Evolutionary conservation across 1,140 invertebrate species (phyloP).

Genomic region (Mamestra configurata): DNA sequence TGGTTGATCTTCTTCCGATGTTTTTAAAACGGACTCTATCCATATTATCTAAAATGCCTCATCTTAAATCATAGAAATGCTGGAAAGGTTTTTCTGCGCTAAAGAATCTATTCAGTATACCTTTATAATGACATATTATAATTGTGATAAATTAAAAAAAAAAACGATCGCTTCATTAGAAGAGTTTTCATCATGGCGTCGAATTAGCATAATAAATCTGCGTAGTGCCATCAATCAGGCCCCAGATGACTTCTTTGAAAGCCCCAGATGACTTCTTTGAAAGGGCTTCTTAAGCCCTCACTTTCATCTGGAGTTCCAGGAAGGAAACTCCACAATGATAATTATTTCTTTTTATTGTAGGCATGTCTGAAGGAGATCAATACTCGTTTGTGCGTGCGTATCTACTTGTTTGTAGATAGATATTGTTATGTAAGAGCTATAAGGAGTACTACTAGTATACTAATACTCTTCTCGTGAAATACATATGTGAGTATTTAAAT

Average conservation of each 20-base stretch:
- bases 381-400: background rate
- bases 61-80: too few relatives aligned
- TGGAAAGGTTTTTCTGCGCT: too few relatives aligned
- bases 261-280: conserved; percentile 77
- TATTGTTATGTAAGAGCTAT: background rate
- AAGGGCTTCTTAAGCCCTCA: conserved; percentile 82
- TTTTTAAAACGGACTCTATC: too few relatives aligned
- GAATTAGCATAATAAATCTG: conserved; percentile 85
- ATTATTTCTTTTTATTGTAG: conserved; percentile 58
- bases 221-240: conserved; percentile 77
- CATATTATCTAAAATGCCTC: too few relatives aligned
- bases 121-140: background rate
- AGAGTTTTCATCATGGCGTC: conserved; percentile 55
- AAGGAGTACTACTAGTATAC: background rate
- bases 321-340: conserved; percentile 56
- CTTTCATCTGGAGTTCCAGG: conserved; percentile 76
- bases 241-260: conserved; percentile 77
- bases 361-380: background rate
- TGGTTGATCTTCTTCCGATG: too few relatives aligned
- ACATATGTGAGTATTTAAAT: too few relatives aligned
- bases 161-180: conserved; percentile 55
- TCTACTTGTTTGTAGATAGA: background rate
- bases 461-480: too few relatives aligned
- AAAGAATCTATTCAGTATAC: too few relatives aligned
- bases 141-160: background rate